Evolutionary conservation across 2,888 invertebrate genomes (phyloP).

Genomic region (Plebejus argus): DNA sequence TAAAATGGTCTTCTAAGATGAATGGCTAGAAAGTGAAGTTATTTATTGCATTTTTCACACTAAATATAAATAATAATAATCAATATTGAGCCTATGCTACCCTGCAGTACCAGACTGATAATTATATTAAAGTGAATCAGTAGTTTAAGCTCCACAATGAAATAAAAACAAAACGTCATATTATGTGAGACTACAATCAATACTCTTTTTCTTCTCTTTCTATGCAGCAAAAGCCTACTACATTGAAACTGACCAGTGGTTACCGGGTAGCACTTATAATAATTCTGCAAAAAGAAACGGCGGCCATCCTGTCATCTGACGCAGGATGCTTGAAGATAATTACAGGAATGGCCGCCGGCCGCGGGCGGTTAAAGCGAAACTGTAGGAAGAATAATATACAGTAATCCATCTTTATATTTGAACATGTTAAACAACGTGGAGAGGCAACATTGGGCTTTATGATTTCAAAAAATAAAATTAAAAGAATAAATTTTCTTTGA

Average conservation of each 20-base stretch:
- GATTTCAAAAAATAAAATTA: no score
- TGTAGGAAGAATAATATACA: background rate
- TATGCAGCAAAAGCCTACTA: background rate
- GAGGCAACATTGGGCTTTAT: no score
- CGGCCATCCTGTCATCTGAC: constrained; percentile 12
- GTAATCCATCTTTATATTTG: background rate
- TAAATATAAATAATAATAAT: background rate
- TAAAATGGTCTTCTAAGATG: background rate
- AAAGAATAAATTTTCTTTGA: no score
- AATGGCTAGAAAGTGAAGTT: background rate
- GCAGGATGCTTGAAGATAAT: constrained; percentile 17
- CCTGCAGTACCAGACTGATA: no score
- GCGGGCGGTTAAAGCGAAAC: constrained; percentile 13
- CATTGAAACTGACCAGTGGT: background rate
- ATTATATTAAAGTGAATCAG: background rate
- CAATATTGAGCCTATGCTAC: no score
- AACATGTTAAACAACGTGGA: no score
- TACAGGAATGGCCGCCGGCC: constrained; percentile 6
- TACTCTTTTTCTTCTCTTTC: background rate
- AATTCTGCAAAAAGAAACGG: constrained; percentile 15
- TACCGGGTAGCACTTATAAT: background rate
- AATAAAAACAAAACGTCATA: no score
- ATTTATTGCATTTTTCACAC: background rate
- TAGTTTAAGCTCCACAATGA: background rate
- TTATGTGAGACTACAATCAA: no score